These are phyloP conservation scores for Drosophila rubida DNA, from an alignment of 2,888 invertebrate genomes.

Conservation along the genomic window DNA sequence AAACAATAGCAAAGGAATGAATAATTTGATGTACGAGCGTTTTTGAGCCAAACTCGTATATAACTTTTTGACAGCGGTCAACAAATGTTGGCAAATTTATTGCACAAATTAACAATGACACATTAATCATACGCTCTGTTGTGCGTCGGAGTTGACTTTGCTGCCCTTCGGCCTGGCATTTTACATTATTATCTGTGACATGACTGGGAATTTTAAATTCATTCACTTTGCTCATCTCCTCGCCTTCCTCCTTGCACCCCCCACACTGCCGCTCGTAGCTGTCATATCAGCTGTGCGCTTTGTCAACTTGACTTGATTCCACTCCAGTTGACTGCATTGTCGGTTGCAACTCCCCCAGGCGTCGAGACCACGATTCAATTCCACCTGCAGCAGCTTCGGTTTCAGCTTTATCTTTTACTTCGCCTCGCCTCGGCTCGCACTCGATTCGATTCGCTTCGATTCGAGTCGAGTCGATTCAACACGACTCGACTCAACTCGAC, in stretches of 20 bases:
- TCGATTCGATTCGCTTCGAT: neutral
- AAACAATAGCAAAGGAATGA: conserved; percentile 41
- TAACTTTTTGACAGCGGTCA: conserved; percentile 66
- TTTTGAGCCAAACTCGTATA: conserved; percentile 8
- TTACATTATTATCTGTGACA: conserved; percentile 42
- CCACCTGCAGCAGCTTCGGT: conserved; percentile 9
- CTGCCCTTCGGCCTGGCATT: neutral
- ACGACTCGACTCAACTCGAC: neutral
- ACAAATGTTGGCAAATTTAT: conserved; percentile 59
- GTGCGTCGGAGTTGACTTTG: conserved; percentile 28
- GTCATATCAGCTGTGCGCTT: conserved; percentile 42
- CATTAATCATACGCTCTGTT: conserved; percentile 68
- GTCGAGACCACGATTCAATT: neutral
- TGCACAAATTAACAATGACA: conserved; percentile 62
- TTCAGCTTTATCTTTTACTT: conserved; percentile 22
- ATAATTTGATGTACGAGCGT: conserved; percentile 50
- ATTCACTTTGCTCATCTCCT: conserved; percentile 27
- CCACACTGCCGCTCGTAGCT: conserved; percentile 4
- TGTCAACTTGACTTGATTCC: conserved; percentile 55
- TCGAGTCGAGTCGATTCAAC: neutral
- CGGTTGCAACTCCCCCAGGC: conserved; percentile 17
- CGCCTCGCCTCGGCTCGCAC: neutral
- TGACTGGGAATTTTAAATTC: conserved; percentile 52
- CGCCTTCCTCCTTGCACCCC: neutral
- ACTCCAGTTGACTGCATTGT: conserved; percentile 43